These are phyloP conservation scores for Mormoops blainvillei DNA, from an alignment of 2,113 vertebrate species.

Conservation along the genomic window DNA sequence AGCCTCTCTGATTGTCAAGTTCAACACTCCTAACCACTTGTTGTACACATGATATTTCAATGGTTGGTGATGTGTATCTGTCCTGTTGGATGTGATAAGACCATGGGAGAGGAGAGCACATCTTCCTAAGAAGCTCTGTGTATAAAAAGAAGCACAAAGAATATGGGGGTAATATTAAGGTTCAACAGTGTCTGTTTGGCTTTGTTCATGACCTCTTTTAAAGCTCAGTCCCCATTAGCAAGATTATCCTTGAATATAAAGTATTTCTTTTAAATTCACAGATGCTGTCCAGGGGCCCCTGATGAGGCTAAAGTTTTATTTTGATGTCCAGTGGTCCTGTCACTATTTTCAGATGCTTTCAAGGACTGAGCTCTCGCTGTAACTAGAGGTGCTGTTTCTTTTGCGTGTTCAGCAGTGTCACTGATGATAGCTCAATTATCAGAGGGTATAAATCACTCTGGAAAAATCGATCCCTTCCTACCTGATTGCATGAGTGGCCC, in stretches of 20 bases:
- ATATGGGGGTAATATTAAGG: neutral
- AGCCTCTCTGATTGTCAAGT: neutral
- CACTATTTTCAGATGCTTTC: neutral
- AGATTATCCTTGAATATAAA: neutral
- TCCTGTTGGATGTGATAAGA: neutral
- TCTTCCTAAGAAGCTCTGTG: neutral
- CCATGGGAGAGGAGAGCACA: neutral
- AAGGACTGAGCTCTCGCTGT: neutral
- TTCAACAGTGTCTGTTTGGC: neutral
- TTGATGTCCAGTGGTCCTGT: neutral
- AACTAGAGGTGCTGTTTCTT: neutral
- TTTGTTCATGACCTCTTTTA: neutral
- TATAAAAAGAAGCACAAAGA: neutral
- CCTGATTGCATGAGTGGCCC: neutral
- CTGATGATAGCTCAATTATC: constrained; percentile 64
- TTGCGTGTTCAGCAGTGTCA: constrained; percentile 35
- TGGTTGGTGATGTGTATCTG: neutral
- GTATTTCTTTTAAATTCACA: neutral
- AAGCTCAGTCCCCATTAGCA: neutral
- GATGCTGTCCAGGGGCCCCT: neutral
- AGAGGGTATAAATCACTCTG: constrained; percentile 45
- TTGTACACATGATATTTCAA: neutral
- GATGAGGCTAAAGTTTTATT: neutral
- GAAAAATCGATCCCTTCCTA: constrained; percentile 35
- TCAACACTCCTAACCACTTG: neutral